Conservation (phyloP, 2,113 vertebrate genomes). For the Pogonocichla stellata region DNA sequence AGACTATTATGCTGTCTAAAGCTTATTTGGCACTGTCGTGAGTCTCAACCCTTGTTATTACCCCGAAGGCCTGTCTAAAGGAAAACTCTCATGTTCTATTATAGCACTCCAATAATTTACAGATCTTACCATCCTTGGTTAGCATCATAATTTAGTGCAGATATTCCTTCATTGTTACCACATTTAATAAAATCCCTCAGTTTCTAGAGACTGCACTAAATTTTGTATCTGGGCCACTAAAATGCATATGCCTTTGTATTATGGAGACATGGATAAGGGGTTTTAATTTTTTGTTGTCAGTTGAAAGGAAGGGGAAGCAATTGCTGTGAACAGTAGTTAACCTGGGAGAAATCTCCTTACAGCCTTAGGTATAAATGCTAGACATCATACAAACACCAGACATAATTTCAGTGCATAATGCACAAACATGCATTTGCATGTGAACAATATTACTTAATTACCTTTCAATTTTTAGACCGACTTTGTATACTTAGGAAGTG, state of each 20-base stretch:
- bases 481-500: constrained; percentile 67
- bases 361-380: constrained; percentile 57
- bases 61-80: constrained; percentile 80
- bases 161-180: constrained; percentile 73
- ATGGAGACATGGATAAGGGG: not conserved
- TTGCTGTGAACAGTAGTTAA: constrained; percentile 55
- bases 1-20: constrained; percentile 86
- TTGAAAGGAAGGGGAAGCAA: constrained; percentile 56
- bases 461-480: constrained; percentile 69
- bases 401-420: constrained; percentile 54
- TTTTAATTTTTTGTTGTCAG: constrained; percentile 50
- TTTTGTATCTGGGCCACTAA: constrained; percentile 37
- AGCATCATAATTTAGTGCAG: constrained; percentile 78
- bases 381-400: constrained; percentile 47
- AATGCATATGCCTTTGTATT: constrained; percentile 29
- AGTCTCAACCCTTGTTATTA: constrained; percentile 86
- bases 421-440: constrained; percentile 68
- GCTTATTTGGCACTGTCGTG: constrained; percentile 83
- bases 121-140: constrained; percentile 76
- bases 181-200: constrained; percentile 61
- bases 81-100: constrained; percentile 77
- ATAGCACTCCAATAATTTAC: constrained; percentile 77
- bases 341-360: constrained; percentile 60
- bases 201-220: constrained; percentile 42
- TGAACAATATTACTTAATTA: constrained; percentile 77